phyloP scores from a whole-genome alignment of 1,140 invertebrate species.

The Drosophila sproati region DNA sequence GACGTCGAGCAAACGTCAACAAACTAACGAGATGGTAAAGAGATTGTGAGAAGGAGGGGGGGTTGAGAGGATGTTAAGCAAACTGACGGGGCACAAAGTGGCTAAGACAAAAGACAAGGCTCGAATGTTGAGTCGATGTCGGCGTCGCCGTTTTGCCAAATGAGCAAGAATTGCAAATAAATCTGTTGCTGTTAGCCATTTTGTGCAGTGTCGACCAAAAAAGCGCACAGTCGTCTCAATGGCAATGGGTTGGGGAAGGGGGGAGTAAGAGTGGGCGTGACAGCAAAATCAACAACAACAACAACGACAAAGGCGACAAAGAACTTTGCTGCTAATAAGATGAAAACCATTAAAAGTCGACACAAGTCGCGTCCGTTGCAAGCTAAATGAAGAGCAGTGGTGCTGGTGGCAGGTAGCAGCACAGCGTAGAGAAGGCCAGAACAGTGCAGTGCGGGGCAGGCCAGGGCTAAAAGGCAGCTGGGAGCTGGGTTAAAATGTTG shows the following conservation, averaged over 20 bases:
- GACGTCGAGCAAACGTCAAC: slow-evolving; percentile 38
- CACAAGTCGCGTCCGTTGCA: slow-evolving; percentile 76
- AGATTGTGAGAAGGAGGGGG: not conserved
- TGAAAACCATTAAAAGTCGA: slow-evolving; percentile 80
- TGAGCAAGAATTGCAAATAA: slow-evolving; percentile 83
- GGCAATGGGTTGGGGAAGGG: too few relatives aligned
- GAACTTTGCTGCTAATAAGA: slow-evolving; percentile 83
- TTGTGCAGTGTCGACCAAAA: slow-evolving; percentile 38
- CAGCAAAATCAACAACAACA: slow-evolving; percentile 15
- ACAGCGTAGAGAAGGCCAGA: not conserved
- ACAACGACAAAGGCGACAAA: slow-evolving; percentile 64
- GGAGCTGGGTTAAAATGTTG: slow-evolving; percentile 73
- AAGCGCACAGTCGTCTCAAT: slow-evolving; percentile 14
- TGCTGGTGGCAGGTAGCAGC: not conserved
- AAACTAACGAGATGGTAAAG: slow-evolving; percentile 44
- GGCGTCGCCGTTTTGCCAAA: slow-evolving; percentile 55
- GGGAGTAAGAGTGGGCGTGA: slow-evolving; percentile 29
- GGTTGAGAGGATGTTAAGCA: not conserved
- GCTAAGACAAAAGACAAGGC: slow-evolving; percentile 78
- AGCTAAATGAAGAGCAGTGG: slow-evolving; percentile 23
- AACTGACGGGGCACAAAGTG: slow-evolving; percentile 55
- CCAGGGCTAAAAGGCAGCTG: slow-evolving; percentile 9
- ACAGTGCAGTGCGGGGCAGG: not conserved
- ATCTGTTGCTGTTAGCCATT: slow-evolving; percentile 78
- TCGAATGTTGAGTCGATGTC: slow-evolving; percentile 33